phyloP scores from a whole-genome alignment of 2,113 vertebrate genomes.

The Hiodon tergisus region DNA sequence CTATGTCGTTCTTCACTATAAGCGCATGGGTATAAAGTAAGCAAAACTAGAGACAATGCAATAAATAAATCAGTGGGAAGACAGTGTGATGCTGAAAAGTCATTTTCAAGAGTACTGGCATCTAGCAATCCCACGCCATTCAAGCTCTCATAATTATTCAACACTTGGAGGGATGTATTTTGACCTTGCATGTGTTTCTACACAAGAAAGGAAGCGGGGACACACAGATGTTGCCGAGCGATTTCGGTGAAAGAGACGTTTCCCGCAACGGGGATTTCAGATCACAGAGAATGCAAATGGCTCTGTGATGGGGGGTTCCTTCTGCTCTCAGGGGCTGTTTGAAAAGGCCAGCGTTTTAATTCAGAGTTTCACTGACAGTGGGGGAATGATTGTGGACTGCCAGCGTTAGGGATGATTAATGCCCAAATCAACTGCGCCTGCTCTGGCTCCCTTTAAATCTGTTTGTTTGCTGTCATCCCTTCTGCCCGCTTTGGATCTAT shows the following conservation, averaged over 20 bases:
- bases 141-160: conserved; percentile 2
- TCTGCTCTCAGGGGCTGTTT: not conserved
- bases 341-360: conserved; percentile 18
- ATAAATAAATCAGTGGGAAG: conserved; percentile 3
- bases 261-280: conserved; percentile 11
- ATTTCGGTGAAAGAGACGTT: not conserved
- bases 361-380: conserved; percentile 11
- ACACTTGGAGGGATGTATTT: not conserved
- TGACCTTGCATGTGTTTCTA: conserved; percentile 1
- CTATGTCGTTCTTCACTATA: conserved; percentile 10
- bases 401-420: conserved; percentile 21
- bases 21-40: conserved; percentile 16
- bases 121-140: not conserved
- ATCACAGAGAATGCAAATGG: conserved; percentile 7
- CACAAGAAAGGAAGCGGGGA: not conserved
- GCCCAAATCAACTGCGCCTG: not conserved
- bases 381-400: conserved; percentile 10
- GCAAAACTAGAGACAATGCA: not conserved
- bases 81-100: not conserved
- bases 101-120: not conserved
- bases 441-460: conserved; percentile 16
- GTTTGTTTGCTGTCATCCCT: not conserved
- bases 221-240: conserved; percentile 4
- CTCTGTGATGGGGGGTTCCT: conserved; percentile 5
- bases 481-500: too few species aligned